Evolutionary conservation across 2,797 vertebrate species (phyloP).

Genomic region (Sebastolobus altivelis): DNA sequence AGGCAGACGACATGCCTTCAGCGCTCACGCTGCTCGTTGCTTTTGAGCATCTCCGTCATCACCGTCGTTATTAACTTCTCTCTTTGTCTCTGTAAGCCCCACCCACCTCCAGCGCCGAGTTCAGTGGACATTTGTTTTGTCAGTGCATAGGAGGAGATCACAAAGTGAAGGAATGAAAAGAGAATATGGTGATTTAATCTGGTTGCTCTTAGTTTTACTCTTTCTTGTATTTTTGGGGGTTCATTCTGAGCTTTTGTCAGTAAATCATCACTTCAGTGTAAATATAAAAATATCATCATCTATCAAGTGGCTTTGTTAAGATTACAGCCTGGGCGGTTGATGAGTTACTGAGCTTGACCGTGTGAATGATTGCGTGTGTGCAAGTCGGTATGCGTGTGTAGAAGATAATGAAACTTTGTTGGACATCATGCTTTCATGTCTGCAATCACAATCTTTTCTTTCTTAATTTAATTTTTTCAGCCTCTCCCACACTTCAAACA

Average conservation of each 20-base stretch:
- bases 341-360: conserved; percentile 27
- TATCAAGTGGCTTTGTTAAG: conserved; percentile 68
- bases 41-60: conserved; percentile 29
- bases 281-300: conserved; percentile 63
- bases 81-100: conserved; percentile 43
- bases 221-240: conserved; percentile 21
- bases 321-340: conserved; percentile 31
- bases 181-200: conserved; percentile 46
- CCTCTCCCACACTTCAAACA: conserved; percentile 2
- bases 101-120: not conserved
- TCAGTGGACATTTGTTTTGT: conserved; percentile 19
- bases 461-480: conserved; percentile 28
- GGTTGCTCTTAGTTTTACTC: conserved; percentile 46
- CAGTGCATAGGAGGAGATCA: conserved; percentile 31
- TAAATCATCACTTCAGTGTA: conserved; percentile 68
- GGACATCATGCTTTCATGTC: conserved; percentile 49
- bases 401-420: conserved; percentile 29
- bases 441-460: conserved; percentile 42
- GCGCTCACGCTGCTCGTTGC: not conserved
- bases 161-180: conserved; percentile 68
- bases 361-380: conserved; percentile 21
- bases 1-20: not conserved
- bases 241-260: conserved; percentile 34
- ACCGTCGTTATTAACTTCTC: conserved; percentile 25
- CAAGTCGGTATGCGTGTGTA: not conserved